Evolutionary conservation across 2,113 vertebrate genomes (phyloP).

Genomic region (Dolichallabes microphthalmus): DNA sequence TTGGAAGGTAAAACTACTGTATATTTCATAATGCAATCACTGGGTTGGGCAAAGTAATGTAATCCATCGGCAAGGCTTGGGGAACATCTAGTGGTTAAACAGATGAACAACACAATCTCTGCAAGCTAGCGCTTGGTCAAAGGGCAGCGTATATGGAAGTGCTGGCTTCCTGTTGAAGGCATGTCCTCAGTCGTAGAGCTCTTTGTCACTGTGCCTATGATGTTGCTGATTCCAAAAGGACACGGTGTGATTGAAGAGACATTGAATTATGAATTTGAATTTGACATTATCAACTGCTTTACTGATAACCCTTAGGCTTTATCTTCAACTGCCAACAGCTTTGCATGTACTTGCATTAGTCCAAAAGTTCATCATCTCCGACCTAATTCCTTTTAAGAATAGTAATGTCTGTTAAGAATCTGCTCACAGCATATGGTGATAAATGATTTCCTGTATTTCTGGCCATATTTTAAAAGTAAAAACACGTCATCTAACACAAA

Average conservation of each 20-base stretch:
- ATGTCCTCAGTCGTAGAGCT: not conserved
- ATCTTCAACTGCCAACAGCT: not conserved
- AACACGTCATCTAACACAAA: too few species aligned
- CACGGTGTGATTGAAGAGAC: not conserved
- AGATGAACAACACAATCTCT: not conserved
- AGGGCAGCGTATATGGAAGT: not conserved
- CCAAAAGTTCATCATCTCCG: not conserved
- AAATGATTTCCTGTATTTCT: not conserved
- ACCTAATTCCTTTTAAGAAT: not conserved
- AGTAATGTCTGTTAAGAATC: not conserved
- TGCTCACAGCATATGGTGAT: not conserved
- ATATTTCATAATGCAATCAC: not conserved
- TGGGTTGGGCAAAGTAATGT: not conserved
- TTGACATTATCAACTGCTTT: too few species aligned
- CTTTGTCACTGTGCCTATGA: not conserved
- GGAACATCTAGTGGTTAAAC: constrained; percentile 26
- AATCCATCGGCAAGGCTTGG: not conserved
- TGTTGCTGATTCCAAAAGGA: constrained; percentile 10
- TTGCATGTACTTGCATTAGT: not conserved
- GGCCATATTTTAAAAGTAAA: too few species aligned
- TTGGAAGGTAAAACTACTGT: not conserved
- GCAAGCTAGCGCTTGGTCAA: not conserved
- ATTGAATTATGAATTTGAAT: too few species aligned
- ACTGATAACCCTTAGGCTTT: constrained; percentile 17
- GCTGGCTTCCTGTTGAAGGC: not conserved